phyloP scores from a whole-genome alignment of 2,888 invertebrate genomes.

The Pollenia angustigena region DNA sequence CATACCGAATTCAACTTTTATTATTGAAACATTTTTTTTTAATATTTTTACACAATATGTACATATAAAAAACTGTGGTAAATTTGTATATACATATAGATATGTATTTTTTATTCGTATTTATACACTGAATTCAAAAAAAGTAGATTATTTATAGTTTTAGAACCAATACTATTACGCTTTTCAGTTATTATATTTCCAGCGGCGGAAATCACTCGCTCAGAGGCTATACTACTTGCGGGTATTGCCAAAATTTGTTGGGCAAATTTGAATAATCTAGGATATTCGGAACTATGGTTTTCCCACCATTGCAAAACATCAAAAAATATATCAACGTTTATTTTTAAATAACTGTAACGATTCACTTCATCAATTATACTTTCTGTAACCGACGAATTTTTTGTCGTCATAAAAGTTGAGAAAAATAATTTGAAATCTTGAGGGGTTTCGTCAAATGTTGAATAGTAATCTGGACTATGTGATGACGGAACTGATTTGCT shows the following conservation, averaged over 20 bases:
- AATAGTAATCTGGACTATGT: conserved; percentile 10
- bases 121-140: too few species aligned
- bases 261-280: conserved; percentile 36
- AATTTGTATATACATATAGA: too few species aligned
- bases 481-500: conserved; percentile 16
- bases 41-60: too few species aligned
- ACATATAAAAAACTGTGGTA: too few species aligned
- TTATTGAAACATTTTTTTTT: too few species aligned
- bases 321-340: conserved; percentile 44
- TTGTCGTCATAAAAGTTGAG: conserved; percentile 38
- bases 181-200: too few species aligned
- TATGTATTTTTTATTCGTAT: too few species aligned
- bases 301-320: conserved; percentile 44
- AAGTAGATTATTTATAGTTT: too few species aligned
- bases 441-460: conserved; percentile 32
- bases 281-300: conserved; percentile 36
- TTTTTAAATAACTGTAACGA: conserved; percentile 49
- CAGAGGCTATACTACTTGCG: too few species aligned
- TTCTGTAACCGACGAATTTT: conserved; percentile 27
- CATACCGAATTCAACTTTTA: too few species aligned
- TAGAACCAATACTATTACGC: too few species aligned
- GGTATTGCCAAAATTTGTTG: conserved; percentile 35
- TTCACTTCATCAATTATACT: conserved; percentile 40
- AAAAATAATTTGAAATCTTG: conserved; percentile 52
- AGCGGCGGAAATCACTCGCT: too few species aligned